Conservation (phyloP, 2,797 vertebrate species). For the Pogoniulus pusillus region DNA sequence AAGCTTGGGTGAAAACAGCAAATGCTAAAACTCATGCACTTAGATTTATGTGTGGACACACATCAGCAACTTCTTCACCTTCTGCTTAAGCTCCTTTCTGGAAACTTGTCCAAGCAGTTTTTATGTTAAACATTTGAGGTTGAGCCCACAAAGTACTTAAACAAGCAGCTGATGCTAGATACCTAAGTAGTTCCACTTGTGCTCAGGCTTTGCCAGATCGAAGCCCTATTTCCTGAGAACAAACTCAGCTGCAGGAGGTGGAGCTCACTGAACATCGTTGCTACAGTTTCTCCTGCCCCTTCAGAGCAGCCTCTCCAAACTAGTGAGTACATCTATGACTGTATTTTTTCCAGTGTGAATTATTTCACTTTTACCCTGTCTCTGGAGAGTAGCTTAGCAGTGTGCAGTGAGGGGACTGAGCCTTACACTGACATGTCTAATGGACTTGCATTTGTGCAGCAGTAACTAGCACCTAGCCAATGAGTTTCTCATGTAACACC, state of each 20-base stretch:
- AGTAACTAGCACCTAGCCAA: neutral
- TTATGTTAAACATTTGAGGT: neutral
- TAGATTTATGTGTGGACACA: neutral
- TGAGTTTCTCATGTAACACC: neutral
- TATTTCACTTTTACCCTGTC: neutral
- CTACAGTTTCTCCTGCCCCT: neutral
- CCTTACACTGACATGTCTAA: neutral
- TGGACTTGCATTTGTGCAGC: neutral
- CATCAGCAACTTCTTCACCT: neutral
- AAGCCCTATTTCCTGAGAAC: slow-evolving; percentile 7
- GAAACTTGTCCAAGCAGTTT: slow-evolving; percentile 1
- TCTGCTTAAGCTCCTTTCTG: neutral
- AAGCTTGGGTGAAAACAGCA: neutral
- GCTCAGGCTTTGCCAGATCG: neutral
- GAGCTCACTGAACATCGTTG: neutral
- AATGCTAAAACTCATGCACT: neutral
- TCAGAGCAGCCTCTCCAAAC: neutral
- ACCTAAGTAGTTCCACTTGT: neutral
- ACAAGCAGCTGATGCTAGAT: neutral
- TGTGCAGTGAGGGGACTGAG: neutral
- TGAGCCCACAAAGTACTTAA: neutral
- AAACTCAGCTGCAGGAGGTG: neutral
- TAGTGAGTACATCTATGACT: neutral
- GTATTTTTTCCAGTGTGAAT: neutral
- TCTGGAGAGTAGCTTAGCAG: neutral